phyloP scores from a whole-genome alignment of 2,797 vertebrate genomes.

The Esox lucius region DNA sequence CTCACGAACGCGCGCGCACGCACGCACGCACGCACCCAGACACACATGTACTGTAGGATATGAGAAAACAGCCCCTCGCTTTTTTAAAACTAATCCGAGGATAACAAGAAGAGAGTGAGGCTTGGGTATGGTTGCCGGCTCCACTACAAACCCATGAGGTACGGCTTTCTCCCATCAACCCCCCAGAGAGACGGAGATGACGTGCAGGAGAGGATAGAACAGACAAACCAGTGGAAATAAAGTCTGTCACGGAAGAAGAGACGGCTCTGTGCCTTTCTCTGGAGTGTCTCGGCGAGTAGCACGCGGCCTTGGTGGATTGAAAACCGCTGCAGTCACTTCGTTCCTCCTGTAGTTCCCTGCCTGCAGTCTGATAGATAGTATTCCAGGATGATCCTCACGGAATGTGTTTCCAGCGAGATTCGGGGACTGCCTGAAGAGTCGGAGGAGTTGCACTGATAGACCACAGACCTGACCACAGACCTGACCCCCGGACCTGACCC shows the following conservation, averaged over 20 bases:
- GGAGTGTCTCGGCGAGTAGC: neutral
- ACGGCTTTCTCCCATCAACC: slow-evolving; percentile 16
- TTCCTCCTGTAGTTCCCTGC: neutral
- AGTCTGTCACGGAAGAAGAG: neutral
- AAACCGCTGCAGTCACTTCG: neutral
- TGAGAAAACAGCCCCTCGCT: slow-evolving; percentile 7
- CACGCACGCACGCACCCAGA: neutral
- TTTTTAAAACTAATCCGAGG: slow-evolving; percentile 13
- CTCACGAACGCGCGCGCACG: neutral
- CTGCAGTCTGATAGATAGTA: neutral
- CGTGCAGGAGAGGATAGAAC: slow-evolving; percentile 9
- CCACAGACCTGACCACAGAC: slow-evolving; percentile 7
- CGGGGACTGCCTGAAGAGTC: neutral
- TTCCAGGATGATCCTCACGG: neutral
- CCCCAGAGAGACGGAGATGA: slow-evolving; percentile 20
- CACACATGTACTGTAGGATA: slow-evolving; percentile 15
- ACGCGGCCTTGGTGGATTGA: neutral
- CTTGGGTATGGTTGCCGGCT: slow-evolving; percentile 24
- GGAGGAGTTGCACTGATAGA: neutral
- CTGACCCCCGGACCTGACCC: too few species aligned
- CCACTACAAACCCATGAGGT: slow-evolving; percentile 30
- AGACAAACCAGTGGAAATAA: neutral
- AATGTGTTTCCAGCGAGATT: neutral
- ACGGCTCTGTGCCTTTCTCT: neutral
- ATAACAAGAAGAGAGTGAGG: slow-evolving; percentile 19